Percentiles rank a stretch among this genome's conserved stretches.
Evolutionary conservation across 2,797 vertebrate species (phyloP).

Genomic region (Falco novaeseelandiae): DNA sequence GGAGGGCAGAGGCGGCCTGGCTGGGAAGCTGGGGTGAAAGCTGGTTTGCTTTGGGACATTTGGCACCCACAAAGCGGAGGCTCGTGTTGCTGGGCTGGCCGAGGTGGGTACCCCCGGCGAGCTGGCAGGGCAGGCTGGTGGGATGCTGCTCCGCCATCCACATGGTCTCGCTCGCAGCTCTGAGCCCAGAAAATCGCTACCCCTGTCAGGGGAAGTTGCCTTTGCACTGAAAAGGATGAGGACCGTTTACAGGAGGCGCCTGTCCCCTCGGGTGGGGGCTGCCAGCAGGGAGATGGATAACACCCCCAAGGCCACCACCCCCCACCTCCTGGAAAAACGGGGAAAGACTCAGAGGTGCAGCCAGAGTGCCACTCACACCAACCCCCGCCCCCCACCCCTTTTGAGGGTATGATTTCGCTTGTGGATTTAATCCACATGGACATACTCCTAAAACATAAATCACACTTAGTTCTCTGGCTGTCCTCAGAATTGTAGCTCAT

Average conservation of each 20-base stretch:
- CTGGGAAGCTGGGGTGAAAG: neutral
- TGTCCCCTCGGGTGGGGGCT: neutral
- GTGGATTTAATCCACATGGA: neutral
- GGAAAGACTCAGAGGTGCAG: neutral
- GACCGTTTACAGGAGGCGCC: neutral
- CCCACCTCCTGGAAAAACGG: neutral
- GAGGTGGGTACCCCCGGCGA: neutral
- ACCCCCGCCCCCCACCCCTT: neutral
- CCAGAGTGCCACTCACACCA: accelerated
- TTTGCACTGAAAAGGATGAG: neutral
- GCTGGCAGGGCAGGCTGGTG: neutral
- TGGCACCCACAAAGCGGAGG: neutral
- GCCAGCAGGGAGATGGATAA: neutral
- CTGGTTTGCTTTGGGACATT: neutral
- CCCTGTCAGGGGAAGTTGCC: neutral
- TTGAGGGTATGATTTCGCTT: accelerated
- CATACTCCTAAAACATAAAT: neutral
- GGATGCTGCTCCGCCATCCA: neutral
- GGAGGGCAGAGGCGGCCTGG: neutral
- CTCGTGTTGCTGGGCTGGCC: neutral
- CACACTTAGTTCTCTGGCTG: neutral
- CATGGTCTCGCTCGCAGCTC: neutral
- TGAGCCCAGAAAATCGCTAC: neutral
- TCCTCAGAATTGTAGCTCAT: neutral
- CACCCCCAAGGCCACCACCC: neutral